Evolutionary conservation across 1,140 invertebrate species (phyloP), one percentile per base, ranked within the genome.

Genomic region (Dinothrombium tinctorium): DNA sequence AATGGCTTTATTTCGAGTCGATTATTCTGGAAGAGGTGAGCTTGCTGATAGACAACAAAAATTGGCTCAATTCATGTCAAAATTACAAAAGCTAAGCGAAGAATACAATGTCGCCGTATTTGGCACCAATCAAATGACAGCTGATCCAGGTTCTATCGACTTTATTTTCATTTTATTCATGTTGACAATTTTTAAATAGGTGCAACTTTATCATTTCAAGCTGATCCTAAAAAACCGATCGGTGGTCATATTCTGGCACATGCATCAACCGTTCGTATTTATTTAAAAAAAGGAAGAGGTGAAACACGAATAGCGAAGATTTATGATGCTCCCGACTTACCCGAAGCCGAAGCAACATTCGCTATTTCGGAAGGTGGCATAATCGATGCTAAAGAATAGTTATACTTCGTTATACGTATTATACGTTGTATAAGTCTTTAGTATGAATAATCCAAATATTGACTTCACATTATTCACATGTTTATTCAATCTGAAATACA

Each of bases 31-130:
- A 0, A 60, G 76, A 21, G 76, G 74, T 2, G 77, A 80, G 56
- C 59, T 82, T 14, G 73, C 76, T 2, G 75, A 80, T 42, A 55
- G 77, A 32, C 77, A 82, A 50, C 75, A 79, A 51, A 77, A 77
- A 56, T 54, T 81, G 12, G 76, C 72, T 12, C 75, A 79, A 60
- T 69, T 79, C 50, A 53, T 82, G 45, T 77, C 75, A 1, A 60
- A 69, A 45, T 54, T 77, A 23, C 72, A 75, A 54, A 72, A 80
- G 64, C 72, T 80, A 43, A 73, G 75, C 15, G 76, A 80, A 63
- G 77, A 82, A 57, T 82, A 78, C 53, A 80, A 81, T 56, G 68
- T 82, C 8, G 74, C 74, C 22, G 70, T 80, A 2, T 79, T 80
- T 53, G 71, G 81, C 38, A 81, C 76, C 2, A 82, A 82, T 58